phyloP scores from a whole-genome alignment of 2,113 vertebrate genomes.

The Dicrurus megarhynchus region DNA sequence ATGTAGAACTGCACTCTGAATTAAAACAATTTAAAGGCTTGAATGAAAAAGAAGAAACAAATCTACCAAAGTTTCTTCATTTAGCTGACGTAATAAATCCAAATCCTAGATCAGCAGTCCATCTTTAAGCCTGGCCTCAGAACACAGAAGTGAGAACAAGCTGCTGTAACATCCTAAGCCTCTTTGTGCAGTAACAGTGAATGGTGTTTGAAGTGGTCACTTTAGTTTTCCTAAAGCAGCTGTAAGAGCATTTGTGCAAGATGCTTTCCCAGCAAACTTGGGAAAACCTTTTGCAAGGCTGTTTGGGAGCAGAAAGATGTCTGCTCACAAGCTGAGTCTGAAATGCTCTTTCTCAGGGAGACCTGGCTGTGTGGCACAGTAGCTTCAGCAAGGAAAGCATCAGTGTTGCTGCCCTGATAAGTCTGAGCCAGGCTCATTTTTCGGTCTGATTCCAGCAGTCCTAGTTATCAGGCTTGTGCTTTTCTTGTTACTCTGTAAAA shows the following conservation, averaged over 20 bases:
- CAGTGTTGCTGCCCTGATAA: not conserved
- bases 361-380: not conserved
- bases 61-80: not conserved
- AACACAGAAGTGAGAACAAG: not conserved
- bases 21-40: not conserved
- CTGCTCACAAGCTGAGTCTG: not conserved
- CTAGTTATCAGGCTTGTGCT: not conserved
- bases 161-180: not conserved
- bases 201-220: not conserved
- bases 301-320: not conserved
- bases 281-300: not conserved
- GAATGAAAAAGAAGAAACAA: not conserved
- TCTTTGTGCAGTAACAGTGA: not conserved
- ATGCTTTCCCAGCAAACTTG: not conserved
- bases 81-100: not conserved
- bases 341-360: not conserved
- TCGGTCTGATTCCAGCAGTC: not conserved
- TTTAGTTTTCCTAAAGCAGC: not conserved
- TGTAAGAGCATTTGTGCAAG: not conserved
- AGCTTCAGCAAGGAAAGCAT: not conserved
- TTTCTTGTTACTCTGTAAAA: not conserved
- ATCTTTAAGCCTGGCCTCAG: not conserved
- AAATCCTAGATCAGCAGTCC: not conserved
- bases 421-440: not conserved
- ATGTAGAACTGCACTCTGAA: not conserved